Evolutionary conservation across 2,888 invertebrate species (phyloP).

Genomic region (Papilio protenor): DNA sequence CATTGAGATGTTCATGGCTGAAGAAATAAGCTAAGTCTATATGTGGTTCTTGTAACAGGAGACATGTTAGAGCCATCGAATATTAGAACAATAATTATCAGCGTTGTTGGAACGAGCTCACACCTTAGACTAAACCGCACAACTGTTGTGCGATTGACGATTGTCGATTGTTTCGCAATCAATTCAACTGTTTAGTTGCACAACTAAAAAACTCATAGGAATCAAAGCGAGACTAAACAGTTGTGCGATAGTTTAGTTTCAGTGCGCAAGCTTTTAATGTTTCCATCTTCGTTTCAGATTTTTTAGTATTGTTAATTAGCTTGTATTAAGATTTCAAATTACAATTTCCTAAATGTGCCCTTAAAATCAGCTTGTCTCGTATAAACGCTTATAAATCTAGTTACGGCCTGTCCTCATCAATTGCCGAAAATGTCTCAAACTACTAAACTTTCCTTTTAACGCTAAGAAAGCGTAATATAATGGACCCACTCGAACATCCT

Average conservation of each 20-base stretch:
- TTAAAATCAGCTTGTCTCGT: neutral
- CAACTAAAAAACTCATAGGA: no score
- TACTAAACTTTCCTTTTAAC: slow-evolving; percentile 51
- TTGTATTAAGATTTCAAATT: neutral
- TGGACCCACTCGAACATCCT: slow-evolving; percentile 49
- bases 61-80: no score
- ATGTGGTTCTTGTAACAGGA: neutral
- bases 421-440: slow-evolving; percentile 46
- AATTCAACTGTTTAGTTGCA: no score
- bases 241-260: no score
- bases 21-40: slow-evolving; percentile 36
- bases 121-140: no score
- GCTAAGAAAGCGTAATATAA: slow-evolving; percentile 49
- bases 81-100: neutral
- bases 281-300: neutral
- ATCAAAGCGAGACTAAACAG: no score
- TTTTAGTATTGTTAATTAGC: neutral
- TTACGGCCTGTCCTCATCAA: slow-evolving; percentile 43
- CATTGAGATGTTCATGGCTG: slow-evolving; percentile 78
- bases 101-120: no score
- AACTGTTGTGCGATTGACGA: no score
- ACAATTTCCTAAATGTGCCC: neutral
- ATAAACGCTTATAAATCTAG: slow-evolving; percentile 30
- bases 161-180: no score
- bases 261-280: no score